Percentiles rank a stretch among this genome's conserved stretches.
These are phyloP conservation scores for Capitella teleta DNA, from an alignment of 1,140 invertebrate species.

Conservation along the genomic window DNA sequence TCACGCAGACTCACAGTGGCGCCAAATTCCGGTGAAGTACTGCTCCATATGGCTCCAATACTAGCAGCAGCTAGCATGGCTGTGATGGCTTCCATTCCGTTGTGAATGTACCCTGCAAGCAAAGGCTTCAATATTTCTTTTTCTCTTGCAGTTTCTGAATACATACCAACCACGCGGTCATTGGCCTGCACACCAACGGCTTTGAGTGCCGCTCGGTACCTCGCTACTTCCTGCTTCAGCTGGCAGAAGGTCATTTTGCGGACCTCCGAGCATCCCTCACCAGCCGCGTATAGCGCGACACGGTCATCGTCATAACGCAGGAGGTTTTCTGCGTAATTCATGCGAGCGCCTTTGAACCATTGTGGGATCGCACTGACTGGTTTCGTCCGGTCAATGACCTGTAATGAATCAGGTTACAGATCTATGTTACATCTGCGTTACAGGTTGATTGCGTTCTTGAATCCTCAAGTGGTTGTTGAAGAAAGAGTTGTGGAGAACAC, in stretches of 20 bases:
- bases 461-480: not conserved
- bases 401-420: conserved; percentile 8
- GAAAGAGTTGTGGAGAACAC: not conserved
- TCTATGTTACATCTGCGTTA: not conserved
- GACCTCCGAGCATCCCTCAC: conserved; percentile 36
- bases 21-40: conserved; percentile 51
- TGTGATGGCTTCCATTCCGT: conserved; percentile 44
- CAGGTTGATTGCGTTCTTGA: not conserved
- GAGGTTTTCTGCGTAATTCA: conserved; percentile 48
- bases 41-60: conserved; percentile 50
- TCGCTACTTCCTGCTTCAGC: conserved; percentile 36
- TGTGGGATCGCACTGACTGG: conserved; percentile 41
- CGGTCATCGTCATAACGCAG: conserved; percentile 31
- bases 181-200: conserved; percentile 36
- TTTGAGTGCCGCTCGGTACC: conserved; percentile 38
- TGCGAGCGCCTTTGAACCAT: conserved; percentile 41
- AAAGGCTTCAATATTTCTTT: not conserved
- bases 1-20: conserved; percentile 38
- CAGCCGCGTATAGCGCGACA: conserved; percentile 41
- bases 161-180: conserved; percentile 44
- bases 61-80: conserved; percentile 48
- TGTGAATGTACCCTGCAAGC: conserved; percentile 43
- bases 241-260: conserved; percentile 35
- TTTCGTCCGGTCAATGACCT: conserved; percentile 39
- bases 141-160: not conserved